phyloP scores from a whole-genome alignment of 2,888 invertebrate genomes.

The Aricia artaxerxes region DNA sequence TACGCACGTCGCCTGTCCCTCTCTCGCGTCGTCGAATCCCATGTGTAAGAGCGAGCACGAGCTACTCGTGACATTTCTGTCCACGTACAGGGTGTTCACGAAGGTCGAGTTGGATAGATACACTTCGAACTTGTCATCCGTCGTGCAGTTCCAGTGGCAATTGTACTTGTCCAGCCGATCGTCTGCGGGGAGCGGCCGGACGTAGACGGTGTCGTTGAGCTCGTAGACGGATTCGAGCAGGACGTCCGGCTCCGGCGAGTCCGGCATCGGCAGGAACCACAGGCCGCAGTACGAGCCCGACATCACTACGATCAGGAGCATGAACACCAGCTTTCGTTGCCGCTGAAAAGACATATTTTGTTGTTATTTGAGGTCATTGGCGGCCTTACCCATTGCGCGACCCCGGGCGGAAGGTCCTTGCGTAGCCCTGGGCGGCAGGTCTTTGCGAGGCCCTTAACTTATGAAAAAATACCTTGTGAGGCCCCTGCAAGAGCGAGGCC shows the following conservation, averaged over 20 bases:
- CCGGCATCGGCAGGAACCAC: conserved; percentile 78
- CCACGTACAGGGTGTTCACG: conserved; percentile 59
- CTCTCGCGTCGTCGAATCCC: conserved; percentile 53
- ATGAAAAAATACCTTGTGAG: too few species aligned
- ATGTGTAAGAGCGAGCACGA: conserved; percentile 63
- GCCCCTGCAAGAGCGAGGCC: too few species aligned
- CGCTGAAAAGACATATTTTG: conserved; percentile 54
- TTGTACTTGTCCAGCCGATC: conserved; percentile 55
- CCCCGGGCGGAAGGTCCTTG: too few species aligned
- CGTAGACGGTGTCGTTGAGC: conserved; percentile 63
- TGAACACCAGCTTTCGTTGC: conserved; percentile 86
- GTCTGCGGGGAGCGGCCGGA: conserved; percentile 49
- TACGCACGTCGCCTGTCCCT: conserved; percentile 54
- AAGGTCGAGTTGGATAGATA: conserved; percentile 59
- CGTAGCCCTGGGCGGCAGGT: too few species aligned
- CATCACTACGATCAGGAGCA: conserved; percentile 83
- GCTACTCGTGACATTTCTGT: conserved; percentile 51
- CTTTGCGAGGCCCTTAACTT: too few species aligned
- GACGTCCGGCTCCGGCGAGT: conserved; percentile 44
- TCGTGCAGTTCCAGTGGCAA: conserved; percentile 67
- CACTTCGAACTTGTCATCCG: conserved; percentile 51
- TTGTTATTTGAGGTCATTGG: neutral
- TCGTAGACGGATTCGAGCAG: conserved; percentile 57
- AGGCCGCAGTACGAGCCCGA: conserved; percentile 85
- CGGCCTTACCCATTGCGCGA: too few species aligned